Evolutionary conservation across 35 echinoderm and acorn worm genomes (phyloP), one percentile per base, ranked within the genome.

Genomic region (Apostichopus japonicus): DNA sequence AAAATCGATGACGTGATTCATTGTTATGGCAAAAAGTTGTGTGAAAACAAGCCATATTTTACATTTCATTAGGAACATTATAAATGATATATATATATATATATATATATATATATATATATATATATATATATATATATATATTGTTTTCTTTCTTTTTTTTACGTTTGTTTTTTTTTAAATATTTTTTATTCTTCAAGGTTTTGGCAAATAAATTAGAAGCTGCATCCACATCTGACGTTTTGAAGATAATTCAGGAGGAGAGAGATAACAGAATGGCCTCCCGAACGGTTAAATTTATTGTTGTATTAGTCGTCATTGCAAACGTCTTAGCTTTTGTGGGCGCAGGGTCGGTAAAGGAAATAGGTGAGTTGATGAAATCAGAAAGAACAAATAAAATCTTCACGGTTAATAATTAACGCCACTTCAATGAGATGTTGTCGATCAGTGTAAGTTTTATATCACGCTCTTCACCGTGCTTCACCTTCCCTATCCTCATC

Each of bases 321-420:
- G 91, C 79, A 19, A 78, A 80, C 44, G 19, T 92, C 6, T 15
- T 86, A 9, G 91, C 52, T 52, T n/a, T 92, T 27, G 91, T 83
- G 8, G 73, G 52, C 52, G 54, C 54, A 79, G 77, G 52, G 22
- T 16, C 11, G 27, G 27, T 59, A 59, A 53, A 8, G 10, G 77
- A 24, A 16, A 1, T 33, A 33, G 70, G 78, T 92, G 51, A 6
- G 16, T 13, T 9, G 11, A 13, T 9, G 11, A 13, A 59, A 59
- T 59, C 57, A 59, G 6, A 59, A 59, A 59, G 6, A 7, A 59
- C n/a, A 91, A 51, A 76, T 79, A 55, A 13, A 33, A 8, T 10
- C 77, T 11, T 15, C 8, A 55, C n/a, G 16, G 63, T 21, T 52
- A 5, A 6, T 6, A 1, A 72, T 14, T 1, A 6, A 23, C 80